These are phyloP conservation scores for Tetranychus truncatus DNA, from an alignment of 2,888 invertebrate species.

Conservation along the genomic window DNA sequence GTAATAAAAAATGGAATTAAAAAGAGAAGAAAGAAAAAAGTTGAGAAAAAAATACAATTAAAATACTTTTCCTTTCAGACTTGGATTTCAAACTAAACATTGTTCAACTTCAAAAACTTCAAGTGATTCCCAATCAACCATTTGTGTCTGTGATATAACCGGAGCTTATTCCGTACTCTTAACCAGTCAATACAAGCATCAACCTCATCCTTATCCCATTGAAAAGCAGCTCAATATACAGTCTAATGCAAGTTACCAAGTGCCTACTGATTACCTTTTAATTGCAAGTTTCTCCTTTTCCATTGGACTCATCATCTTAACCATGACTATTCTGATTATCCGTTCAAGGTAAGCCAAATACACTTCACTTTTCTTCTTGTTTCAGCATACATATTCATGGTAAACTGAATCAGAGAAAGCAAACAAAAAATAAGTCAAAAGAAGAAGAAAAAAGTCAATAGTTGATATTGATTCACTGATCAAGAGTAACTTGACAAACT, in stretches of 20 bases:
- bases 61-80: not conserved
- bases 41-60: not conserved
- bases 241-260: too few relatives aligned
- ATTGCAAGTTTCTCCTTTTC: not conserved
- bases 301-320: not conserved
- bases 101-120: slow-evolving; percentile 10
- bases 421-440: too few relatives aligned
- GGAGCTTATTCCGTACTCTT: slow-evolving; percentile 11
- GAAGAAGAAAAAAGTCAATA: too few relatives aligned
- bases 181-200: not conserved
- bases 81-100: slow-evolving; percentile 5
- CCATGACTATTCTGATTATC: not conserved
- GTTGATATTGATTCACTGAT: too few relatives aligned
- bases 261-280: not conserved
- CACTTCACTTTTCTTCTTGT: too few relatives aligned
- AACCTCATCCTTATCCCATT: not conserved
- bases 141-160: slow-evolving; percentile 10
- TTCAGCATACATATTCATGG: too few relatives aligned
- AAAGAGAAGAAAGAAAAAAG: not conserved
- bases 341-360: not conserved
- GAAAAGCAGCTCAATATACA: not conserved
- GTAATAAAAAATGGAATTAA: slow-evolving; percentile 14
- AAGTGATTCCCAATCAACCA: slow-evolving; percentile 3
- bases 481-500: too few relatives aligned
- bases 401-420: too few relatives aligned